Percentiles rank a stretch among this genome's conserved stretches.
Evolutionary conservation across 2,797 vertebrate species (phyloP).

Genomic region (Phrynocephalus guinanensis): DNA sequence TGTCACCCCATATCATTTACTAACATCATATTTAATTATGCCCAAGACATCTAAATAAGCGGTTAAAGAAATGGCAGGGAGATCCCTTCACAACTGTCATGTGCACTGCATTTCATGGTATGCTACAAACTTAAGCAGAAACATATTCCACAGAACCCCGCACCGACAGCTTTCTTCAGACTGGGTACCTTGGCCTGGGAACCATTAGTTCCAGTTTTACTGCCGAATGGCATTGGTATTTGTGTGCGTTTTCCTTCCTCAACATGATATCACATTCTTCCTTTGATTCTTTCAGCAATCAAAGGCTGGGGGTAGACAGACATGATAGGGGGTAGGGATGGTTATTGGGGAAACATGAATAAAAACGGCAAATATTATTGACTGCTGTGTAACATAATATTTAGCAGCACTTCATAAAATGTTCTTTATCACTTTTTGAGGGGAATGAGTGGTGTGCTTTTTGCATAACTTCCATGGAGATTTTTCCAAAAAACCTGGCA

Average conservation of each 20-base stretch:
- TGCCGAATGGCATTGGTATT: constrained; percentile 25
- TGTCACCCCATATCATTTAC: constrained; percentile 21
- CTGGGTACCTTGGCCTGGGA: constrained; percentile 19
- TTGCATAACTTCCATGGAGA: neutral
- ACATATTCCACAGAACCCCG: constrained; percentile 36
- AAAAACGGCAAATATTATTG: constrained; percentile 7
- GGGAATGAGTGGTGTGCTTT: neutral
- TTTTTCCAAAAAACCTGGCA: neutral
- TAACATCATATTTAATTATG: constrained; percentile 37
- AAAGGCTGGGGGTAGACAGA: constrained; percentile 15
- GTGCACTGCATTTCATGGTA: constrained; percentile 45
- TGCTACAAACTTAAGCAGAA: constrained; percentile 50
- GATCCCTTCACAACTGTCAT: constrained; percentile 31
- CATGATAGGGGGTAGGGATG: neutral
- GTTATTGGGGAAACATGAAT: neutral
- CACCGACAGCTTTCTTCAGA: neutral
- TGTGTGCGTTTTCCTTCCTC: constrained; percentile 17
- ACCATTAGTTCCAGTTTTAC: constrained; percentile 44
- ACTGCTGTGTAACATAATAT: neutral
- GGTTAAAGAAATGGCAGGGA: constrained; percentile 40
- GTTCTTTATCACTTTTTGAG: neutral
- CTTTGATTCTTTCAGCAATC: constrained; percentile 30
- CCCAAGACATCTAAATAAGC: constrained; percentile 30
- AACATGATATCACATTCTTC: constrained; percentile 26
- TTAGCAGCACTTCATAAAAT: neutral